phyloP scores from a whole-genome alignment of 2,797 vertebrate genomes.

The Anniella stebbinsi region DNA sequence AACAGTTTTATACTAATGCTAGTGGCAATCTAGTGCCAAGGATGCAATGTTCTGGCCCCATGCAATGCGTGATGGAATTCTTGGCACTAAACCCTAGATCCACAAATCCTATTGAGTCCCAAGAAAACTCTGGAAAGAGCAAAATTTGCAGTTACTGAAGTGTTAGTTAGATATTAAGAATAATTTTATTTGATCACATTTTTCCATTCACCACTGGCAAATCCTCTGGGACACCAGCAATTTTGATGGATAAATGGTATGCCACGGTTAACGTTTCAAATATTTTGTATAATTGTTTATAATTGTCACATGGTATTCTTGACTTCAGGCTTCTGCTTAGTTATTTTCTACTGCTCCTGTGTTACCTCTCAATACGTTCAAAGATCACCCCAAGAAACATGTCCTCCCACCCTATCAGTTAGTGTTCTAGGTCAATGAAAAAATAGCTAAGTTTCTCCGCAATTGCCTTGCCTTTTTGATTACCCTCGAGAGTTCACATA shows the following conservation, averaged over 20 bases:
- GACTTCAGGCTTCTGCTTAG: not conserved
- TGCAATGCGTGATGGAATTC: not conserved
- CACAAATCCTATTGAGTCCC: not conserved
- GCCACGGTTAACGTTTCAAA: not conserved
- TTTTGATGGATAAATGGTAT: not conserved
- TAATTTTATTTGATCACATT: not conserved
- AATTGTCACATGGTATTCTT: not conserved
- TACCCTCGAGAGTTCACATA: conserved; percentile 31
- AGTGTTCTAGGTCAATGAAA: conserved; percentile 28
- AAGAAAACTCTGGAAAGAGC: not conserved
- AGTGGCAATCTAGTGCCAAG: not conserved
- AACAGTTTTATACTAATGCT: not conserved
- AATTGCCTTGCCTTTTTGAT: conserved; percentile 7
- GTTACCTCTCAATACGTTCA: conserved; percentile 6
- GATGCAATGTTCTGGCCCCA: not conserved
- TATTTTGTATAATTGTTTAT: not conserved
- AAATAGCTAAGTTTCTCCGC: conserved; percentile 9
- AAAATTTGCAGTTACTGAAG: not conserved
- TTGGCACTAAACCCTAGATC: no score
- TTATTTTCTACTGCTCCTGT: not conserved
- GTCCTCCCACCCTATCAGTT: not conserved
- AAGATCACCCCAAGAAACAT: not conserved
- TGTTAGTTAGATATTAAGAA: no score
- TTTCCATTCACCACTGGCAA: not conserved
- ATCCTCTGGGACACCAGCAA: not conserved